Evolutionary conservation across 1,140 invertebrate species (phyloP).

Genomic region (Leguminivora glycinivorella): DNA sequence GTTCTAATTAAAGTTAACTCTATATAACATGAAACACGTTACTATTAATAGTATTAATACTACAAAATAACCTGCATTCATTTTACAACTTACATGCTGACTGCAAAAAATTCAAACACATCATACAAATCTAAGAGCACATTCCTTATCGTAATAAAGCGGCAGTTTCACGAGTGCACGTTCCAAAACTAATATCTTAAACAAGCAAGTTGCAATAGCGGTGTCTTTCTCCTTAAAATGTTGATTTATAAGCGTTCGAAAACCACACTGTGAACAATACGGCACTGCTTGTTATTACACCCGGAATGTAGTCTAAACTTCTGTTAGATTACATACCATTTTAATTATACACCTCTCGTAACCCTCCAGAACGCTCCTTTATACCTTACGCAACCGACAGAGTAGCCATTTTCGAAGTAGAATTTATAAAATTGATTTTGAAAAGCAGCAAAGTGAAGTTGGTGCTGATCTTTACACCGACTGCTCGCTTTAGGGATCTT

Average conservation of each 20-base stretch:
- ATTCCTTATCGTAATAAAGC: not conserved
- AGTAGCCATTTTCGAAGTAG: not conserved
- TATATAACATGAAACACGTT: too few species aligned
- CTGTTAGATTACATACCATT: constrained; percentile 40
- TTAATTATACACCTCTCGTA: constrained; percentile 12
- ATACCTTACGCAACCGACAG: not conserved
- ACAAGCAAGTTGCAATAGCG: constrained; percentile 12
- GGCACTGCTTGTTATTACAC: constrained; percentile 50
- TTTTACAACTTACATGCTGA: not conserved
- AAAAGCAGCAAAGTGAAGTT: constrained; percentile 40
- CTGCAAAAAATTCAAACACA: not conserved
- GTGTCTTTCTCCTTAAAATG: constrained; percentile 34
- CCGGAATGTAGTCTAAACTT: constrained; percentile 69
- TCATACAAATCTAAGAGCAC: not conserved
- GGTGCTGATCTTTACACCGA: constrained; percentile 36
- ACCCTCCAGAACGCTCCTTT: not conserved
- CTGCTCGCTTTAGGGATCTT: constrained; percentile 37
- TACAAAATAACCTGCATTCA: not conserved
- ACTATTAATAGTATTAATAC: too few species aligned
- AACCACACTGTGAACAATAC: constrained; percentile 57
- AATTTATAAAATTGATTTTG: constrained; percentile 35
- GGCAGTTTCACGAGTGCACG: not conserved
- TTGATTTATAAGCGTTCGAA: constrained; percentile 51
- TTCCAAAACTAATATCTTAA: constrained; percentile 10
- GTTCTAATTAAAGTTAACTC: too few species aligned